Percentiles rank a stretch among this genome's conserved stretches.
Conservation (phyloP, 1,140 invertebrate genomes). For the Eufriesea mexicana region DNA sequence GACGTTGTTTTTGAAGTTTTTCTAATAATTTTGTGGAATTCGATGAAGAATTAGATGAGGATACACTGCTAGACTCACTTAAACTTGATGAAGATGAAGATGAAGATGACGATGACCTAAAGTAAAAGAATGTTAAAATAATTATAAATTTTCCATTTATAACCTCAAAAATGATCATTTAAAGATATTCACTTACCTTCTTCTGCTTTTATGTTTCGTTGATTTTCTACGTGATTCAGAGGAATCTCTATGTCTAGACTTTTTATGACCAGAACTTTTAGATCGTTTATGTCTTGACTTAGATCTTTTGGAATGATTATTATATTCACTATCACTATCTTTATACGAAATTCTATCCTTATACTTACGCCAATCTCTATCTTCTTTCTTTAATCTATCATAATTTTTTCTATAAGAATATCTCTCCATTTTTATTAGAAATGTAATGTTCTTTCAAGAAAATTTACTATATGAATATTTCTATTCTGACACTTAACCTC, state of each 20-base stretch:
- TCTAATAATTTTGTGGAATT: constrained; percentile 87
- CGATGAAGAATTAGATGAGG: constrained; percentile 79
- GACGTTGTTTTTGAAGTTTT: constrained; percentile 88
- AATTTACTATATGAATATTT: not conserved
- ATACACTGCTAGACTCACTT: constrained; percentile 45
- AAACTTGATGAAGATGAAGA: constrained; percentile 68
- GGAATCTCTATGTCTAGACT: constrained; percentile 56
- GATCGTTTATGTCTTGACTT: constrained; percentile 51
- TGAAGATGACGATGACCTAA: constrained; percentile 51
- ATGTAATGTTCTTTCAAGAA: not conserved
- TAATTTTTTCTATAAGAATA: constrained; percentile 44
- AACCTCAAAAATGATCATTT: not conserved
- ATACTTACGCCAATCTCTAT: constrained; percentile 24
- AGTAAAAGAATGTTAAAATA: not conserved
- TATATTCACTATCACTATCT: constrained; percentile 38
- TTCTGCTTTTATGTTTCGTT: constrained; percentile 66
- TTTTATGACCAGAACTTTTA: constrained; percentile 59
- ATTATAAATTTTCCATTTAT: not conserved
- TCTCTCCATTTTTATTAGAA: constrained; percentile 54
- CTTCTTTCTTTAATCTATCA: constrained; percentile 38
- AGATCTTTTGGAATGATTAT: constrained; percentile 33
- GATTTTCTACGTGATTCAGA: constrained; percentile 61
- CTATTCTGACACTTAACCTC: constrained; percentile 41
- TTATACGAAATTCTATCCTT: constrained; percentile 41
- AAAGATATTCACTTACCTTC: constrained; percentile 56